phyloP scores from a whole-genome alignment of 2,888 invertebrate genomes.

The Drosophila setosimentum region DNA sequence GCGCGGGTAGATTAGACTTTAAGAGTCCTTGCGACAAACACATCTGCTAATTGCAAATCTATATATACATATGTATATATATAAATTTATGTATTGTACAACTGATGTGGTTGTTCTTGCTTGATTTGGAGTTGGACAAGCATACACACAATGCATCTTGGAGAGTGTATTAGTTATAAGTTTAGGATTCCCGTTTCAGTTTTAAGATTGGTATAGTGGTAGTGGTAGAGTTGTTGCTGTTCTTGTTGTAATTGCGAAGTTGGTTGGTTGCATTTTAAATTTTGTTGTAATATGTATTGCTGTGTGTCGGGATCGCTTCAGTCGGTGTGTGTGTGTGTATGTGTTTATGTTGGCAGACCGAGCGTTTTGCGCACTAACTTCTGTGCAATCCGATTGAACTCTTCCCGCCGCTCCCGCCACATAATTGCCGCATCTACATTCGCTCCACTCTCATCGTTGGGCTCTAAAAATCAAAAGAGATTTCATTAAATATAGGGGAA shows the following conservation, averaged over 20 bases:
- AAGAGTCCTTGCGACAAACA: neutral
- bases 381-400: constrained; percentile 97
- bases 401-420: constrained; percentile 98
- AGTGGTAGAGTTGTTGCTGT: neutral
- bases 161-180: neutral
- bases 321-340: neutral
- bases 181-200: neutral
- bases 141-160: neutral
- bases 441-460: constrained; percentile 99
- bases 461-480: constrained; percentile 88
- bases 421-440: constrained; percentile 99
- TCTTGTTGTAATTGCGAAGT: constrained; percentile 2
- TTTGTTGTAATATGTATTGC: constrained; percentile 4
- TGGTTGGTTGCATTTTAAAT: neutral
- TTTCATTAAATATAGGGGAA: neutral
- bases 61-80: neutral
- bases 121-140: neutral
- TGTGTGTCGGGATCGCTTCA: constrained; percentile 19
- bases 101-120: neutral
- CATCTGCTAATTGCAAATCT: neutral
- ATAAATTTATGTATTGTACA: neutral
- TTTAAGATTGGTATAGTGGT: neutral
- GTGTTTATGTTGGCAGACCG: constrained; percentile 87
- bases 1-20: neutral
- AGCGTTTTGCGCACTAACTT: constrained; percentile 96